Percentiles rank a stretch among this genome's conserved stretches.
phyloP scores from a whole-genome alignment of 1,140 invertebrate species.

The Battus philenor region DNA sequence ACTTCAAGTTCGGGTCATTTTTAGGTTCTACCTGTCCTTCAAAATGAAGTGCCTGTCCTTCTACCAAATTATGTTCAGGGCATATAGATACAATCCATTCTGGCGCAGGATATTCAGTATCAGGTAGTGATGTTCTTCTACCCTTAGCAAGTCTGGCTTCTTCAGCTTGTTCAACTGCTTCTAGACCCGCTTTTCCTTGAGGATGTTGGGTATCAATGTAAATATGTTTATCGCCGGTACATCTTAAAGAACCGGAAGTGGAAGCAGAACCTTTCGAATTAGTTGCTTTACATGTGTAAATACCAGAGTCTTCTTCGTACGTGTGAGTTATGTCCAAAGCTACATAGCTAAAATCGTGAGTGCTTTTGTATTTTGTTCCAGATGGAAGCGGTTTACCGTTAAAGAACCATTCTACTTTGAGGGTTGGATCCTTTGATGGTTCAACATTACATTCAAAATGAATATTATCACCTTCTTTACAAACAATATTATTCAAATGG shows the following conservation, averaged over 20 bases:
- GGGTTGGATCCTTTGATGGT: constrained; percentile 94
- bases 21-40: constrained; percentile 97
- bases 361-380: constrained; percentile 88
- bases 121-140: constrained; percentile 79
- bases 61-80: constrained; percentile 89
- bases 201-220: constrained; percentile 93
- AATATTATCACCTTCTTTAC: constrained; percentile 91
- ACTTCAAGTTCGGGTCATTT: constrained; percentile 95
- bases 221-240: constrained; percentile 86
- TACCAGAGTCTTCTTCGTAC: constrained; percentile 92
- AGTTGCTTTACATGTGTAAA: constrained; percentile 94
- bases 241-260: constrained; percentile 90
- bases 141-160: constrained; percentile 84
- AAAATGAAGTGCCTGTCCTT: constrained; percentile 93
- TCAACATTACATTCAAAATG: constrained; percentile 97
- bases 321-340: constrained; percentile 88
- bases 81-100: constrained; percentile 90
- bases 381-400: constrained; percentile 89
- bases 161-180: constrained; percentile 90
- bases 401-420: constrained; percentile 94
- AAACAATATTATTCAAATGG: constrained; percentile 93
- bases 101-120: constrained; percentile 89
- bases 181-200: constrained; percentile 89
- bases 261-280: constrained; percentile 93
- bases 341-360: constrained; percentile 93